phyloP scores from a whole-genome alignment of 2,888 invertebrate species.

The Amphimallon solstitiale region DNA sequence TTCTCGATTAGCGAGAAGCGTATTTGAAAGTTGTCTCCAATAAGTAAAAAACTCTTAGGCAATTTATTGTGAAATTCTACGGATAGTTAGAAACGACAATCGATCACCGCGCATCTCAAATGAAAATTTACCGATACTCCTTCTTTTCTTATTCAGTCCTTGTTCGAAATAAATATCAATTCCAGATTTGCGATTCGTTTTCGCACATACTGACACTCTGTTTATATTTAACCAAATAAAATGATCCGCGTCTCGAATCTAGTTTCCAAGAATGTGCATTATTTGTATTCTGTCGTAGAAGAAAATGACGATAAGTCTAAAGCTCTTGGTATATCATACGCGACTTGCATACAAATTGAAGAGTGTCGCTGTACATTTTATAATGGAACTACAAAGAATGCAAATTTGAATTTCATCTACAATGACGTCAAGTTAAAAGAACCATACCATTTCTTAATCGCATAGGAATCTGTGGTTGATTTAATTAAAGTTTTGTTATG shows the following conservation, averaged over 20 bases:
- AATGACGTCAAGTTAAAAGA: no score
- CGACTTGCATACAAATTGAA: constrained; percentile 10
- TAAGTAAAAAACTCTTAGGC: no score
- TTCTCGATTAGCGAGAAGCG: no score
- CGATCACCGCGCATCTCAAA: neutral
- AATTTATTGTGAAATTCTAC: no score
- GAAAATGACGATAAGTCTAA: neutral
- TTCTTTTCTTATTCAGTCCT: neutral
- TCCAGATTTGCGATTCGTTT: neutral
- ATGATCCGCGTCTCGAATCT: constrained; percentile 2
- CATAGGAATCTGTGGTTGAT: no score
- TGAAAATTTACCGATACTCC: constrained; percentile 10
- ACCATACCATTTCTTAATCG: no score
- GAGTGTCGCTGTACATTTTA: no score
- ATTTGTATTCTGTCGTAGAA: neutral
- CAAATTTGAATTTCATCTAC: no score
- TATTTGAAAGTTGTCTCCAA: no score
- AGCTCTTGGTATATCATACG: neutral
- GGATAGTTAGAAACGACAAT: neutral
- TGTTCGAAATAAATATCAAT: constrained; percentile 17
- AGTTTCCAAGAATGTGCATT: constrained; percentile 7
- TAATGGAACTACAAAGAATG: no score
- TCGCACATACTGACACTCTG: neutral
- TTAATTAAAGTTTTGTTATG: no score
- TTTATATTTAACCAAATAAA: constrained; percentile 21